Percentiles rank a stretch among this genome's conserved stretches.
Evolutionary conservation across 2,113 vertebrate genomes (phyloP).

Genomic region (Nothobranchius kuhntae): DNA sequence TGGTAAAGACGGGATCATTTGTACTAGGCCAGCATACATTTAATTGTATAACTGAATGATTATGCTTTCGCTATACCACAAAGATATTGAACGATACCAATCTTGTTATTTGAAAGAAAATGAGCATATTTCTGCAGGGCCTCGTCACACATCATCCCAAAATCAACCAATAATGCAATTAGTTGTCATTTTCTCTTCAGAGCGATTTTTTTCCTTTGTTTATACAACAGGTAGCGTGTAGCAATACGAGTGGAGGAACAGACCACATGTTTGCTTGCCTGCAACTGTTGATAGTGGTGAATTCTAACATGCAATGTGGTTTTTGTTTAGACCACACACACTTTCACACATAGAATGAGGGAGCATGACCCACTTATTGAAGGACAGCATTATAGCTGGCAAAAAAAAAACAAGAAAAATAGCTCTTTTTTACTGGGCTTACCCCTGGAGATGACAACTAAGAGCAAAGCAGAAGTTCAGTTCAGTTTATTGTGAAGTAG

Average conservation of each 20-base stretch:
- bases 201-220: neutral
- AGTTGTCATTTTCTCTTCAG: no score
- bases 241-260: constrained; percentile 22
- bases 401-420: constrained; percentile 47
- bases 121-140: no score
- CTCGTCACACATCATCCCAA: no score
- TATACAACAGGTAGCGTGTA: constrained; percentile 30
- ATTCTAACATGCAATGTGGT: constrained; percentile 57
- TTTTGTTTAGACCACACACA: constrained; percentile 59
- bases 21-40: no score
- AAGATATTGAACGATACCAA: no score
- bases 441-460: constrained; percentile 35
- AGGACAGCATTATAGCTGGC: constrained; percentile 61
- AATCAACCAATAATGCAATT: no score
- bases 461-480: constrained; percentile 17
- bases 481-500: constrained; percentile 51
- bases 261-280: constrained; percentile 46
- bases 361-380: constrained; percentile 66
- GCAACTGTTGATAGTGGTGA: constrained; percentile 53
- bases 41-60: no score
- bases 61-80: no score
- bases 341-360: constrained; percentile 55
- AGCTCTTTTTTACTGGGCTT: constrained; percentile 39
- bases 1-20: no score
- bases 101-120: no score